phyloP scores from a whole-genome alignment of 2,797 vertebrate genomes.

The Limosa lapponica region DNA sequence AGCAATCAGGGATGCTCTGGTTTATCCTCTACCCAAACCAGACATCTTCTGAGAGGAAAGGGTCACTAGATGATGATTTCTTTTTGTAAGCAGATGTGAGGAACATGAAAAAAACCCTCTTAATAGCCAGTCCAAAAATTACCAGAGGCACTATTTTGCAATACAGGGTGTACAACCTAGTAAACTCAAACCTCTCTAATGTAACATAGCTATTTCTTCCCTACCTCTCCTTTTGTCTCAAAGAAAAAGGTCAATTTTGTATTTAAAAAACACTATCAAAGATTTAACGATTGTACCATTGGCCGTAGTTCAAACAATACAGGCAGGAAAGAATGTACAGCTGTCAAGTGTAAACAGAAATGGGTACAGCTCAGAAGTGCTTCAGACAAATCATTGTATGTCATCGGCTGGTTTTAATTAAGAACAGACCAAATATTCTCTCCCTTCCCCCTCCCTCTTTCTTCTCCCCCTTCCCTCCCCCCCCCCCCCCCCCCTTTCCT shows the following conservation, averaged over 20 bases:
- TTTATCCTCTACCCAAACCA: neutral
- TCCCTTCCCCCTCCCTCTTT: neutral
- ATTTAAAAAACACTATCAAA: conserved; percentile 52
- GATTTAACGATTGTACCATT: conserved; percentile 60
- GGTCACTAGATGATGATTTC: neutral
- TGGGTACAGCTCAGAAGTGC: conserved; percentile 59
- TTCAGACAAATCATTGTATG: conserved; percentile 69
- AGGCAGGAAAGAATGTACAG: conserved; percentile 75
- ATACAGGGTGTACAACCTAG: neutral
- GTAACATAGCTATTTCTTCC: conserved; percentile 5
- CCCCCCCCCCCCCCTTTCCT: neutral
- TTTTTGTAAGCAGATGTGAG: conserved; percentile 17
- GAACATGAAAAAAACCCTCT: conserved; percentile 19
- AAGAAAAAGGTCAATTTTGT: neutral
- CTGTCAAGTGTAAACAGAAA: conserved; percentile 70
- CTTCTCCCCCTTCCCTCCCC: neutral
- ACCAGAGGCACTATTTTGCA: conserved; percentile 42
- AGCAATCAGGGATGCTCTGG: conserved; percentile 6
- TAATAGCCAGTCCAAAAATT: conserved; percentile 1
- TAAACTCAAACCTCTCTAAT: conserved; percentile 27
- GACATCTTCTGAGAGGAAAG: neutral
- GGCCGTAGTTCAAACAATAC: conserved; percentile 73
- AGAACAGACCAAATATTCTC: conserved; percentile 60
- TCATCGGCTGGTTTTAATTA: conserved; percentile 74
- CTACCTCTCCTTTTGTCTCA: neutral